A percentile compares a stretch with the other conserved stretches of the same genome.
Conservation (phyloP, 1,140 invertebrate genomes). For the Drosophila repletoides region DNA sequence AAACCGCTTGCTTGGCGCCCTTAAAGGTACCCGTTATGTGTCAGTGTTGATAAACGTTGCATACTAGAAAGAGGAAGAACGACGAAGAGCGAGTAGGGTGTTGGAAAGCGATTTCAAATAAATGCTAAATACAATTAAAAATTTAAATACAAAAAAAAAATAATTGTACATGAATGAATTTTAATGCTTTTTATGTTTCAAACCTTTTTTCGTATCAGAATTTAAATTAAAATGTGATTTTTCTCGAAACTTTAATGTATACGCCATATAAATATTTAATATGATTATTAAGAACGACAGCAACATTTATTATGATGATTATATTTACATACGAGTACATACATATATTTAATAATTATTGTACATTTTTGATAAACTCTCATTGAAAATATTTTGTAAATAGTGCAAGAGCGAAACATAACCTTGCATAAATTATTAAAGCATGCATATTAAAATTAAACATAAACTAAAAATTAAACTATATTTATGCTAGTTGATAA, state of each 20-base stretch:
- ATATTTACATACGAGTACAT: conserved; percentile 58
- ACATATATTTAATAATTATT: conserved; percentile 69
- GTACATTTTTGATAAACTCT: conserved; percentile 73
- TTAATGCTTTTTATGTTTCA: conserved; percentile 66
- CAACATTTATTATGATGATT: conserved; percentile 69
- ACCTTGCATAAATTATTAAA: conserved; percentile 53
- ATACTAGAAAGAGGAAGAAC: conserved; percentile 7
- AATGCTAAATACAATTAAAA: conserved; percentile 35
- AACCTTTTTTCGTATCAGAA: conserved; percentile 67
- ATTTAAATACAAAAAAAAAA: conserved; percentile 32
- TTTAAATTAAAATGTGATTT: conserved; percentile 81
- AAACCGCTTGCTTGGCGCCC: conserved; percentile 40
- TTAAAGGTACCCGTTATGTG: conserved; percentile 28
- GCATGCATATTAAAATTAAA: conserved; percentile 19
- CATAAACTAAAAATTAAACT: conserved; percentile 41
- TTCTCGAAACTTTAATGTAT: conserved; percentile 81
- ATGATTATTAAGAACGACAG: conserved; percentile 68
- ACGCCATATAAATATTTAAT: conserved; percentile 79
- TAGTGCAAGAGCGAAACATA: conserved; percentile 54
- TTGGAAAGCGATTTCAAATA: conserved; percentile 8
- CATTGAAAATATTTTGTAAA: conserved; percentile 68
- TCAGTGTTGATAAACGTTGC: conserved; percentile 51
- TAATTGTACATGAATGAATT: conserved; percentile 38
- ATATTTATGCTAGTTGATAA: conserved; percentile 55
- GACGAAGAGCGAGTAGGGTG: conserved; percentile 2